These are phyloP conservation scores for Lordiphosa clarofinis DNA, from an alignment of 1,140 invertebrate species.

Conservation along the genomic window DNA sequence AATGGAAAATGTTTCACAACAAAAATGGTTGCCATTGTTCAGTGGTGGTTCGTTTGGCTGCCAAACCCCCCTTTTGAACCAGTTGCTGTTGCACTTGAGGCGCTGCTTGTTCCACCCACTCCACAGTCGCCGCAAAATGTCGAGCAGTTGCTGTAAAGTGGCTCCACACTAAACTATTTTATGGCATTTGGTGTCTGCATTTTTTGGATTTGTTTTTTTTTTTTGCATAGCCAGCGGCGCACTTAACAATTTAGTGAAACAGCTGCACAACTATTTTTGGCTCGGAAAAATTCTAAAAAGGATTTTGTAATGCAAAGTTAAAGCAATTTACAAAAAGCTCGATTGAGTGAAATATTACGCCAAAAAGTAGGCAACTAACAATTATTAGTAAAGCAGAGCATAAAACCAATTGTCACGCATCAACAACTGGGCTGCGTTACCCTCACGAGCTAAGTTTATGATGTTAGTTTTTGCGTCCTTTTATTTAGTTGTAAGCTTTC, in stretches of 20 bases:
- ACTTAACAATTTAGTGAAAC: slow-evolving; percentile 17
- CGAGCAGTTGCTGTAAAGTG: slow-evolving; percentile 20
- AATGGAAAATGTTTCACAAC: slow-evolving; percentile 38
- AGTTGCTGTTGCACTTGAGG: slow-evolving; percentile 37
- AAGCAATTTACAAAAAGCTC: too few relatives aligned
- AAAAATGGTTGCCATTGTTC: slow-evolving; percentile 48
- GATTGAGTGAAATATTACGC: too few relatives aligned
- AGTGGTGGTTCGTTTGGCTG: slow-evolving; percentile 18
- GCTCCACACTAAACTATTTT: slow-evolving; percentile 38
- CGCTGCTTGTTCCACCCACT: slow-evolving; percentile 4
- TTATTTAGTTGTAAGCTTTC: too few relatives aligned
- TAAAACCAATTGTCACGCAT: too few relatives aligned
- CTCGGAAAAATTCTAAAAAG: too few relatives aligned
- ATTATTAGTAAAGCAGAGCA: too few relatives aligned
- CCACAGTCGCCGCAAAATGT: slow-evolving; percentile 15
- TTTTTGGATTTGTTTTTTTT: slow-evolving; percentile 18
- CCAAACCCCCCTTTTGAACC: slow-evolving; percentile 34
- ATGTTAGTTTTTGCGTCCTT: too few relatives aligned
- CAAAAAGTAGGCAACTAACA: too few relatives aligned
- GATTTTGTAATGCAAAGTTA: too few relatives aligned
- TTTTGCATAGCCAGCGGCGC: slow-evolving; percentile 11
- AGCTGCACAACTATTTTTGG: neutral
- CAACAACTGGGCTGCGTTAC: too few relatives aligned
- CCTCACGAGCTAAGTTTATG: too few relatives aligned
- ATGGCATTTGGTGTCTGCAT: slow-evolving; percentile 13